Percentiles rank a stretch among this genome's conserved stretches.
These are phyloP conservation scores for Brachyopa scutellaris DNA, from an alignment of 2,888 invertebrate species.

Conservation along the genomic window DNA sequence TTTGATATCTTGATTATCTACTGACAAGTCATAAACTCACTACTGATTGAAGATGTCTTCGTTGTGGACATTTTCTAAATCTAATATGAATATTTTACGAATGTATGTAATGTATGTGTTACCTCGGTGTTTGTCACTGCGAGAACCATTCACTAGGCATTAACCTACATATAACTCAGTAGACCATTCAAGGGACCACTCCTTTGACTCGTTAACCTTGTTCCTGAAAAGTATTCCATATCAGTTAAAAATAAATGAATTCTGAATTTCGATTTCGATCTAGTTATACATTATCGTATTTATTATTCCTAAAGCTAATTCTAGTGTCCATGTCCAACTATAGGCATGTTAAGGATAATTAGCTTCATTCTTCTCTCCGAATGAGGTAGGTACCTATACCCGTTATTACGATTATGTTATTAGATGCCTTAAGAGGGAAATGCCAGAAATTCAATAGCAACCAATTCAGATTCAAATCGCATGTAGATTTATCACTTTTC, in stretches of 20 bases:
- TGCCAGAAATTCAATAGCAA: conserved; percentile 21
- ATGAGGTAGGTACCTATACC: conserved; percentile 32
- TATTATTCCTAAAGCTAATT: conserved; percentile 26
- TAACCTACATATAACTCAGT: no score
- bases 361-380: conserved; percentile 31
- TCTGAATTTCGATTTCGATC: no score
- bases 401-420: conserved; percentile 8
- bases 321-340: conserved; percentile 7
- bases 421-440: conserved; percentile 32
- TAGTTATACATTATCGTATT: conserved; percentile 22
- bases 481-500: conserved; percentile 20
- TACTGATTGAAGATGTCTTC: conserved; percentile 17
- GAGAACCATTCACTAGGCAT: no score
- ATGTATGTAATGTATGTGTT: no score
- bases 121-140: no score
- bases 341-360: conserved; percentile 23
- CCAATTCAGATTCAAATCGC: neutral
- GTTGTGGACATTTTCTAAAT: no score
- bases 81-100: no score
- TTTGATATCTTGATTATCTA: neutral
- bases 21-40: no score
- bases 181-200: no score
- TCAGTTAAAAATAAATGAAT: no score
- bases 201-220: no score
- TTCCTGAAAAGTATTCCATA: no score